Percentiles rank a stretch among this genome's conserved stretches.
Conservation (phyloP, 1,140 invertebrate genomes). For the Bombus confusus region DNA sequence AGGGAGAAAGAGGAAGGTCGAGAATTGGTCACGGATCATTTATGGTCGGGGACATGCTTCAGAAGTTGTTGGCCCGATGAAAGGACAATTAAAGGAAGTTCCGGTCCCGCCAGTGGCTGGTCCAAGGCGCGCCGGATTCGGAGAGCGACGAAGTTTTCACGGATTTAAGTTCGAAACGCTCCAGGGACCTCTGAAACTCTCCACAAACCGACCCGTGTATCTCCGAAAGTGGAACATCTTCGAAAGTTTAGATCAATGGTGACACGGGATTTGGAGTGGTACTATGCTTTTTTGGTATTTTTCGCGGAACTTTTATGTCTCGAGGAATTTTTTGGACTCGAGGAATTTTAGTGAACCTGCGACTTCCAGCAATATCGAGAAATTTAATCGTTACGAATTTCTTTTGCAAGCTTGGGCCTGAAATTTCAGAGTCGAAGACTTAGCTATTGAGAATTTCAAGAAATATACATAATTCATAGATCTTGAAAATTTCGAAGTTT, state of each 20-base stretch:
- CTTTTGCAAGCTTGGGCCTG: neutral
- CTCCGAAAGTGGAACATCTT: neutral
- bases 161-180: slow-evolving; percentile 7
- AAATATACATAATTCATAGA: too few relatives aligned
- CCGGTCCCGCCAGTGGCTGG: neutral
- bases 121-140: neutral
- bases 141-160: neutral
- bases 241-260: neutral
- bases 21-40: slow-evolving; percentile 8
- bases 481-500: neutral
- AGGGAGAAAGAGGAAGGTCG: neutral
- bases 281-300: too few relatives aligned
- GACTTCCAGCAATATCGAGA: neutral
- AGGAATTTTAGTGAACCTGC: neutral
- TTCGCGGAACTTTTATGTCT: neutral
- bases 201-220: neutral
- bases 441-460: too few relatives aligned
- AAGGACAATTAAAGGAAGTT: slow-evolving; percentile 45
- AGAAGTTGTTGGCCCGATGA: slow-evolving; percentile 27
- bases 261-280: too few relatives aligned
- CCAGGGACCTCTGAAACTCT: neutral
- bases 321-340: neutral
- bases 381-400: neutral
- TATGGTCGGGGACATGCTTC: slow-evolving; percentile 14
- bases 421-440: too few relatives aligned